phyloP scores from a whole-genome alignment of 2,113 vertebrate species.

The Trichomycterus rosablanca region DNA sequence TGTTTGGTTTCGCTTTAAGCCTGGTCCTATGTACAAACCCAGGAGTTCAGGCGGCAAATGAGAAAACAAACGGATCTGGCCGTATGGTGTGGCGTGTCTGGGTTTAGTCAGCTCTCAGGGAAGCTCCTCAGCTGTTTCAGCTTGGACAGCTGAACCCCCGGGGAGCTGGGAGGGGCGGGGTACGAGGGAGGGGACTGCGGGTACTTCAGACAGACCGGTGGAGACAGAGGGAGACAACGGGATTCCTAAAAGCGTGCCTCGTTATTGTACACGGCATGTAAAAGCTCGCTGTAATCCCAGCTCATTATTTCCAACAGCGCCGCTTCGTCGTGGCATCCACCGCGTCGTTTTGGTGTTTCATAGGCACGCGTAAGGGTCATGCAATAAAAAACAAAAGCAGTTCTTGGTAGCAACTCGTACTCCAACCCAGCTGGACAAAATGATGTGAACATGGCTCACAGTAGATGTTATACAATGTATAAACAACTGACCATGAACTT shows the following conservation, averaged over 20 bases:
- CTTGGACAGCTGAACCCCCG: slow-evolving; percentile 50
- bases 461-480: no score
- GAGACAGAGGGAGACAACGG: slow-evolving; percentile 30
- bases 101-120: slow-evolving; percentile 45
- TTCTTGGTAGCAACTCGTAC: no score
- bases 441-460: no score
- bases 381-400: no score
- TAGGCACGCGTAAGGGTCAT: no score
- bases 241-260: slow-evolving; percentile 15
- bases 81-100: neutral
- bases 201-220: slow-evolving; percentile 27
- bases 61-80: no score
- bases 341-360: neutral
- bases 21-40: no score
- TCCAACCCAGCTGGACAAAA: no score
- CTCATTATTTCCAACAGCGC: neutral
- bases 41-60: no score
- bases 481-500: no score
- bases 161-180: neutral
- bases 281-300: slow-evolving; percentile 8
- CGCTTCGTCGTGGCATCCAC: neutral
- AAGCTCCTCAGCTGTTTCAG: slow-evolving; percentile 47
- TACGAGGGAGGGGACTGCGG: neutral
- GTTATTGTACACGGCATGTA: neutral
- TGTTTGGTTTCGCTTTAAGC: no score